Percentiles rank a stretch among this genome's conserved stretches.
Evolutionary conservation across 2,888 invertebrate species (phyloP).

Genomic region (Myopa testacea): DNA sequence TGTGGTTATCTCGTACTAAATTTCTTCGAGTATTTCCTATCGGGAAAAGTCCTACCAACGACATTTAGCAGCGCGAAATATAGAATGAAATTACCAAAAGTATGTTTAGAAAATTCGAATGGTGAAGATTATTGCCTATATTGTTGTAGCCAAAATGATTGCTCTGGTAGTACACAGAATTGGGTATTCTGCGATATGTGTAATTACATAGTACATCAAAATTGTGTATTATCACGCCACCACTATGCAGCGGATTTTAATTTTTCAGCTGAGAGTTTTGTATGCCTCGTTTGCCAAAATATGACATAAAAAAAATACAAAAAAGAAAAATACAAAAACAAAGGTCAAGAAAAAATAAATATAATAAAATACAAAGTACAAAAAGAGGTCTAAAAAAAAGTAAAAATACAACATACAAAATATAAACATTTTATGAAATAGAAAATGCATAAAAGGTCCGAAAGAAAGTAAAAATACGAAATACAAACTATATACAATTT

Average conservation of each 20-base stretch:
- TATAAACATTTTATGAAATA: too few species aligned
- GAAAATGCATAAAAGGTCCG: too few species aligned
- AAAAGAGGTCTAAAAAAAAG: too few species aligned
- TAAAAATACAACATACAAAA: too few species aligned
- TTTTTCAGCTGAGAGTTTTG: not conserved
- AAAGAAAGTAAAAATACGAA: too few species aligned
- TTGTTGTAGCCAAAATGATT: constrained; percentile 2
- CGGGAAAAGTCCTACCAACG: not conserved
- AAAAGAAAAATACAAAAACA: not conserved
- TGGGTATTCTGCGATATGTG: not conserved
- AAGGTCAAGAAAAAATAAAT: not conserved
- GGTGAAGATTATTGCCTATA: constrained; percentile 3
- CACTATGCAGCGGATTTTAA: constrained; percentile 6
- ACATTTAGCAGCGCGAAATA: not conserved
- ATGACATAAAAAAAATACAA: not conserved
- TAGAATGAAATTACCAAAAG: not conserved
- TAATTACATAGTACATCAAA: constrained; percentile 2
- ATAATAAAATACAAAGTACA: not conserved
- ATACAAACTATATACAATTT: too few species aligned
- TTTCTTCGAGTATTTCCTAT: not conserved
- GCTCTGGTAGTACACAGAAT: not conserved
- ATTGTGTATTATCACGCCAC: constrained; percentile 5
- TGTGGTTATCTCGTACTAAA: not conserved
- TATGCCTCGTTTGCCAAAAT: not conserved
- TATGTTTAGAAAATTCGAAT: not conserved